phyloP scores from a whole-genome alignment of 2,113 vertebrate species.

The Polyodon spathula region DNA sequence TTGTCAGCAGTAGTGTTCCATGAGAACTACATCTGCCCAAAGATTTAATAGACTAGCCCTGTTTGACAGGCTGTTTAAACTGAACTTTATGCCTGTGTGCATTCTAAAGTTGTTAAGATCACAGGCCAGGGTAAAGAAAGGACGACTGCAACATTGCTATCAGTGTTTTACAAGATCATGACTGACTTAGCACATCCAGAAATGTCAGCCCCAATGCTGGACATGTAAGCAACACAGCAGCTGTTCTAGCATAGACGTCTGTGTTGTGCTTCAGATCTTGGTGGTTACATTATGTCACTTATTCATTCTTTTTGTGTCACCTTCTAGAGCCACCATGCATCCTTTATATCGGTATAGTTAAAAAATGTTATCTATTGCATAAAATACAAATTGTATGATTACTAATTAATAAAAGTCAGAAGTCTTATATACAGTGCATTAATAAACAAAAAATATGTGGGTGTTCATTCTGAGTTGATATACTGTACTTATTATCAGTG shows the following conservation, averaged over 20 bases:
- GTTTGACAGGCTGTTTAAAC: neutral
- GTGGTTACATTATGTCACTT: too few species aligned
- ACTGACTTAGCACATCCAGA: conserved; percentile 3
- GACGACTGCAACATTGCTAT: neutral
- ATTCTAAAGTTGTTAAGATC: neutral
- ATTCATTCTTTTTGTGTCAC: too few species aligned
- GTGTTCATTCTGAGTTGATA: too few species aligned
- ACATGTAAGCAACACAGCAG: neutral
- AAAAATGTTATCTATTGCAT: too few species aligned
- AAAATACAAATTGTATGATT: too few species aligned
- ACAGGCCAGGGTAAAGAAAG: neutral
- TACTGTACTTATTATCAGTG: too few species aligned
- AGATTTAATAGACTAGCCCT: neutral
- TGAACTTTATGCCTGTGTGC: neutral
- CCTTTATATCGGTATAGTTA: too few species aligned
- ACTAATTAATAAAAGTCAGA: too few species aligned
- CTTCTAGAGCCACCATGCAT: too few species aligned
- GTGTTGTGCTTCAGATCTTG: too few species aligned
- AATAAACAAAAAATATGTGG: too few species aligned
- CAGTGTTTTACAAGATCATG: neutral
- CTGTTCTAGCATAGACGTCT: neutral
- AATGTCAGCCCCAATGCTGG: neutral
- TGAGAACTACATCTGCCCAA: neutral
- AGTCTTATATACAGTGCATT: too few species aligned
- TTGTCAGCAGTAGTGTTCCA: neutral